Percentiles rank a stretch among this genome's conserved stretches.
phyloP scores from a whole-genome alignment of 1,140 invertebrate species.

The Protaetia brevitarsis region DNA sequence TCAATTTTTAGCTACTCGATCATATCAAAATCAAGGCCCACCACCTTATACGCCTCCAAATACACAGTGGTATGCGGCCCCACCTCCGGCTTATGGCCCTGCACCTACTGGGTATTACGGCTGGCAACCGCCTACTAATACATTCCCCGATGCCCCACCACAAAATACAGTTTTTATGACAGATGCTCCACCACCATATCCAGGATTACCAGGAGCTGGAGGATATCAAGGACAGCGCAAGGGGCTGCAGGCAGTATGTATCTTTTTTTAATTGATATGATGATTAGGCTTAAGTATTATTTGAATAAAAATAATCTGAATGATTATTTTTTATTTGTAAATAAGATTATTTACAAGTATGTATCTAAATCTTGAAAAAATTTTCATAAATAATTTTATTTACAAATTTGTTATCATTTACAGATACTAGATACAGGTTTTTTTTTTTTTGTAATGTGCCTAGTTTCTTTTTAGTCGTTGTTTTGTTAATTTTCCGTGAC shows the following conservation, averaged over 20 bases:
- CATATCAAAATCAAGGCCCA: constrained; percentile 56
- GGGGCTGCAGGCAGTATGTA: constrained; percentile 1
- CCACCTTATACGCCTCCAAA: constrained; percentile 81
- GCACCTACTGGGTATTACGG: constrained; percentile 80
- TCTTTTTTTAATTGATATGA: not conserved
- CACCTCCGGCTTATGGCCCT: constrained; percentile 84
- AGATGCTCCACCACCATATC: constrained; percentile 92
- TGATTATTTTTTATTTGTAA: not conserved
- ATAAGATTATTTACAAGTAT: not conserved
- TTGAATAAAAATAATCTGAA: not conserved
- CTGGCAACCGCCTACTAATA: constrained; percentile 82
- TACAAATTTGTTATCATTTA: too few species aligned
- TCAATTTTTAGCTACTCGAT: constrained; percentile 34
- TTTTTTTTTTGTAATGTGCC: too few species aligned
- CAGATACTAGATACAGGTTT: too few species aligned
- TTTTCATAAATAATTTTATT: too few species aligned
- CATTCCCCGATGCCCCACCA: constrained; percentile 63
- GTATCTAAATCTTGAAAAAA: too few species aligned
- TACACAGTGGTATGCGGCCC: constrained; percentile 82
- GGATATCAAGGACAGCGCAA: constrained; percentile 32
- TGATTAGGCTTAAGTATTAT: not conserved
- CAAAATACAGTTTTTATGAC: constrained; percentile 87
- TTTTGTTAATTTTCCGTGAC: too few species aligned
- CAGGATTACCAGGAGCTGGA: constrained; percentile 60
- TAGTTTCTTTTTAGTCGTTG: too few species aligned